These are phyloP conservation scores for Fulmarus glacialis DNA, from an alignment of 2,113 vertebrate species.

Conservation along the genomic window DNA sequence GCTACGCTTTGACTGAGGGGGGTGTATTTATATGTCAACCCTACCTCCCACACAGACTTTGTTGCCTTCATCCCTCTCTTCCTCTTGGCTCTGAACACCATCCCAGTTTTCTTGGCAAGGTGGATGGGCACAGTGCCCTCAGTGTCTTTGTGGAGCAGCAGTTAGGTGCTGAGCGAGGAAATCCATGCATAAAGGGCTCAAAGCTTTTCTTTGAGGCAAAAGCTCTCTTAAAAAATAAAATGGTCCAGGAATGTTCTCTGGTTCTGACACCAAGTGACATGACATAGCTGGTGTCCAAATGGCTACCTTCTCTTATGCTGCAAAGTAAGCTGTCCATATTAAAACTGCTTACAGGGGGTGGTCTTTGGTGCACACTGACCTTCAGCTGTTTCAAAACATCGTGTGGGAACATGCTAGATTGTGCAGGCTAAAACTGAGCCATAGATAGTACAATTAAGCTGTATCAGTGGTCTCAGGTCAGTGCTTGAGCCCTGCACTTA, in stretches of 20 bases:
- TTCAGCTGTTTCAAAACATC: neutral
- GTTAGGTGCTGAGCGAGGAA: neutral
- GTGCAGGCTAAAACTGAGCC: neutral
- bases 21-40: neutral
- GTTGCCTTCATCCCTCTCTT: neutral
- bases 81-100: neutral
- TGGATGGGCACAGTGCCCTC: neutral
- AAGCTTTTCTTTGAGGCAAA: neutral
- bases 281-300: neutral
- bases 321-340: neutral
- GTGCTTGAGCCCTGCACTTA: neutral
- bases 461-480: neutral
- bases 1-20: neutral
- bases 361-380: neutral
- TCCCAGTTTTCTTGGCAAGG: conserved; percentile 13
- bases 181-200: neutral
- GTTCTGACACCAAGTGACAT: neutral
- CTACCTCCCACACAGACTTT: neutral
- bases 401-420: neutral
- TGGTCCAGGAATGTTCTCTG: neutral
- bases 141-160: neutral
- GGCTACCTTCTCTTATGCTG: neutral
- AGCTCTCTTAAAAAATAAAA: neutral
- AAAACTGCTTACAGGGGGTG: neutral
- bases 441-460: neutral